Conservation (phyloP, 2,888 invertebrate species). For the Coelinius sp. region DNA sequence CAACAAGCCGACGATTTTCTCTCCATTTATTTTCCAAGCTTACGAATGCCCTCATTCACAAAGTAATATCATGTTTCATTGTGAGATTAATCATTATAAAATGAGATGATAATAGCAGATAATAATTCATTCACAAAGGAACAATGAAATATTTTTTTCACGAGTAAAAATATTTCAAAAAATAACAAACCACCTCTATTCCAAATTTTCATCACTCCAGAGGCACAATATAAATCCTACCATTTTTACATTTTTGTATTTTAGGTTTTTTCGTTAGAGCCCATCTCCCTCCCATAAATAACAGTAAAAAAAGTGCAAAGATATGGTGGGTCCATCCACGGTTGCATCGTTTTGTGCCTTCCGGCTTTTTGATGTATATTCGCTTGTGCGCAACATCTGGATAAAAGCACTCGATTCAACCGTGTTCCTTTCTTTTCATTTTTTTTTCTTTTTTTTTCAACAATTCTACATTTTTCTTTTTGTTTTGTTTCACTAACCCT, state of each 20-base stretch:
- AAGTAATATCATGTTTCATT: neutral
- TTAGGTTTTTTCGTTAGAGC: neutral
- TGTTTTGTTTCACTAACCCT: neutral
- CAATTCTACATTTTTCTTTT: neutral
- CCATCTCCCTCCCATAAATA: neutral
- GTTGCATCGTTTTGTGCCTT: conserved; percentile 27
- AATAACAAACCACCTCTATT: neutral
- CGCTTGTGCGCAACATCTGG: conserved; percentile 25
- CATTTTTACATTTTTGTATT: conserved; percentile 12
- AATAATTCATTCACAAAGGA: no score
- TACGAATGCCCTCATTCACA: neutral
- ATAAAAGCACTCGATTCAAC: conserved; percentile 25
- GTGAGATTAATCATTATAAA: neutral
- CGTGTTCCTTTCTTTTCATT: conserved; percentile 7
- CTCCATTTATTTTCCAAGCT: neutral
- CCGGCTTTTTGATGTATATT: conserved; percentile 27
- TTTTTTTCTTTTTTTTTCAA: conserved; percentile 2
- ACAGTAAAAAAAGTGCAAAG: conserved; percentile 25
- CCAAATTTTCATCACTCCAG: conserved; percentile 16
- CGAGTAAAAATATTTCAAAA: neutral
- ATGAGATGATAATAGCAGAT: neutral
- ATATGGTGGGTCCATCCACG: conserved; percentile 19
- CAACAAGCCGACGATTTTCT: neutral
- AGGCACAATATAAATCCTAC: conserved; percentile 6
- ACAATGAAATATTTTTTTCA: neutral